phyloP scores from a whole-genome alignment of 2,888 invertebrate species.

The Eilema depressum region DNA sequence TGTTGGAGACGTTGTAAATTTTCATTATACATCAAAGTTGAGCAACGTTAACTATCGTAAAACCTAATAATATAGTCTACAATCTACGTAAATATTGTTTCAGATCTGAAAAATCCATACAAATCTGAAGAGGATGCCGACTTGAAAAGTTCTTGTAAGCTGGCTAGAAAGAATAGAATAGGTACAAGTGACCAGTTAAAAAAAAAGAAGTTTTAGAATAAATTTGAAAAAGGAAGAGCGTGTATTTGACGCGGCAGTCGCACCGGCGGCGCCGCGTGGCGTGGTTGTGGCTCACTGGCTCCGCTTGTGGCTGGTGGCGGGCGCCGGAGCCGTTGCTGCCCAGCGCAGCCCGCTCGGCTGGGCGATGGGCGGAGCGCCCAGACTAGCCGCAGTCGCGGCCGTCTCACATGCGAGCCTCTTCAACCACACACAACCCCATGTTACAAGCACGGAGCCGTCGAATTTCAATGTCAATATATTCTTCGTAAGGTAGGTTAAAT shows the following conservation, averaged over 20 bases:
- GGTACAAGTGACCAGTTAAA: slow-evolving; percentile 29
- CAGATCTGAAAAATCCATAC: slow-evolving; percentile 31
- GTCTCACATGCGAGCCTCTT: slow-evolving; percentile 79
- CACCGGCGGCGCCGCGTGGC: slow-evolving; percentile 70
- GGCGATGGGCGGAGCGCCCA: slow-evolving; percentile 90
- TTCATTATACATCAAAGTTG: neutral
- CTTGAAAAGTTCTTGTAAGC: slow-evolving; percentile 34
- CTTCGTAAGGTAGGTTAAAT: slow-evolving; percentile 90
- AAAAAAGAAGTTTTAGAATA: slow-evolving; percentile 36
- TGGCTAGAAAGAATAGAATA: slow-evolving; percentile 48
- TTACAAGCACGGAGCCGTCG: slow-evolving; percentile 69
- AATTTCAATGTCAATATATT: slow-evolving; percentile 88
- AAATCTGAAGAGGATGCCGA: slow-evolving; percentile 24
- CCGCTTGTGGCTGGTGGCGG: slow-evolving; percentile 74
- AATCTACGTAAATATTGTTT: slow-evolving; percentile 32
- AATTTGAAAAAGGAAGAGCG: slow-evolving; percentile 45
- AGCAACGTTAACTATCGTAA: neutral
- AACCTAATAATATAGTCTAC: no score
- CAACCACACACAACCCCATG: slow-evolving; percentile 81
- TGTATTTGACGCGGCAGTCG: slow-evolving; percentile 65
- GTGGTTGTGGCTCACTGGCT: slow-evolving; percentile 79
- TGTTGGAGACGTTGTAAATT: no score
- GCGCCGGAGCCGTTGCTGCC: slow-evolving; percentile 72
- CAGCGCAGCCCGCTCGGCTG: slow-evolving; percentile 86
- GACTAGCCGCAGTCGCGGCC: slow-evolving; percentile 87